Base-by-base conservation (phyloP, 2,113 vertebrate genomes). In the Hippocampus abdominalis region DNA sequence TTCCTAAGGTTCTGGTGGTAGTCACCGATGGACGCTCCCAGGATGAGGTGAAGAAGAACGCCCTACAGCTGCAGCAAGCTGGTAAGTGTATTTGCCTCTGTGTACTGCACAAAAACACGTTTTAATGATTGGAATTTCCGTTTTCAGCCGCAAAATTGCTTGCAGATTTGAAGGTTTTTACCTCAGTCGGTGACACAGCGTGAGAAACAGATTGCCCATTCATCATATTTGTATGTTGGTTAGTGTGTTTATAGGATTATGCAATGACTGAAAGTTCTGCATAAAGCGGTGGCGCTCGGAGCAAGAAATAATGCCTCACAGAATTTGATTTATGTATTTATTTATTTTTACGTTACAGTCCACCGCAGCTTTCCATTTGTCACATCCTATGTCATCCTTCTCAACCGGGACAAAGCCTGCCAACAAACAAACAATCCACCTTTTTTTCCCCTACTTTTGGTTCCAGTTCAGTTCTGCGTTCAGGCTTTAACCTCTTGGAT, bases 21-120 rank as follows among this genome's bases (percentile, higher is more conserved):
- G 96, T 99, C 76, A 99, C 97, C 0, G 97, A 99, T 4, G 97
- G 97, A 66, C 94, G 96, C 40, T 98, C 97, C 51, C 97, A 99
- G 88, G 97, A 99, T 49, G 97, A 99, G 0, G 95, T 98, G 75
- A 97, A 95, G 90, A 97, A 98, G 87, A 95, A 92, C 0, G 96
- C 97, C 1, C 82, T 93, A 0, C 85, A 93, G 79, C 94, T 99
- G 81, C 97, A 98, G 81, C 95, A 97, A 46, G 92, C 96, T 46
- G 97, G 97, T 98, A 86, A 64, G 62, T 23, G 13, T 29, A 25
- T 20, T 13, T 32, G 20, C 60, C 16, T 64, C 51, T 21, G 32
- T 32, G 15, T 25, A 29, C 12, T 75, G 46, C 46, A 29, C 51
- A 54, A 54, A 54, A 9, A 23, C 51, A 53, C 25, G 70, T 76